Evolutionary conservation across 2,888 invertebrate genomes (phyloP), one percentile per base, ranked within the genome.

Genomic region (Cephus rjabovi): DNA sequence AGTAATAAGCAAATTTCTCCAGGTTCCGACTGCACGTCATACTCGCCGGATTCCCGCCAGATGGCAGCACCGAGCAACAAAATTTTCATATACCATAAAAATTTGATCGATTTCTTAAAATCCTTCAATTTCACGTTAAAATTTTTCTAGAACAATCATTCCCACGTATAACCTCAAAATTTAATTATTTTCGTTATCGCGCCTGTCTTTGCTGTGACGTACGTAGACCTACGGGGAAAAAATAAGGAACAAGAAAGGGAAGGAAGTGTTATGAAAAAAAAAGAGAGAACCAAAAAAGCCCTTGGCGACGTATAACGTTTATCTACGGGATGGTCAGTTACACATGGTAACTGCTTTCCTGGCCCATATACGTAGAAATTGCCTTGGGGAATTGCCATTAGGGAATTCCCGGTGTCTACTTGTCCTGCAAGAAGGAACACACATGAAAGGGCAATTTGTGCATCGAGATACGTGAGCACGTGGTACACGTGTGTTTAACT

Each of bases 331-430:
- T 71, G 71, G 71, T 71, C 71, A 71, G 31, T 71, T 33, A 31
- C 71, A 71, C 71, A 71, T 31, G 33, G 71, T 31, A 15, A 71
- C 31, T 33, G 33, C 71, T 33, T 33, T 15, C 2, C 12, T 71
- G 71, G 12, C 71, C 71, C 71, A 71, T 71, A 71, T 71, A 71
- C 33, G 33, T 33, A n/a, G 31, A 71, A 71, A 71, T 71, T 71
- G 71, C 71, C 71, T 71, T 15, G 15, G 71, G 71, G 71, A 71
- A 71, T 31, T 71, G 71, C 71, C 71, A 71, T 33, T 31, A 71
- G 71, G 71, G 71, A 71, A 31, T 71, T 33, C 31, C 71, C 12
- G 15, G 31, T 33, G 31, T 12, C 33, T 71, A 23, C 71, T 33
- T 23, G 71, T 71, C 31, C 71, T 71, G 33, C 71, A 31, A 71